Evolutionary conservation across 2,113 vertebrate species (phyloP).

Genomic region (Acrocephalus arundinaceus): DNA sequence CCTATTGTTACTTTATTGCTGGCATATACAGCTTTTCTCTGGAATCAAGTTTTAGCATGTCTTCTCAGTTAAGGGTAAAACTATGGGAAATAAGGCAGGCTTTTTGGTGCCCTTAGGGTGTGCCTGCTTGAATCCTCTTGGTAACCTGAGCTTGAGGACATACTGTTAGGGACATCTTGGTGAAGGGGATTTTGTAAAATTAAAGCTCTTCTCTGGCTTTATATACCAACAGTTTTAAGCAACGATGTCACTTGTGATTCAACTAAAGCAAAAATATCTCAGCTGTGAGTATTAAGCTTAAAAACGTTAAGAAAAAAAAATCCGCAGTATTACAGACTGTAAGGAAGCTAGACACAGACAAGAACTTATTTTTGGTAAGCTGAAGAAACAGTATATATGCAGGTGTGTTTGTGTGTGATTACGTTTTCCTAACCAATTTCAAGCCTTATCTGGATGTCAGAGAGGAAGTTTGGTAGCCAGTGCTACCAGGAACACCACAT

Average conservation of each 20-base stretch:
- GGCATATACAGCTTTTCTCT: background rate
- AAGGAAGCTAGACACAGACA: background rate
- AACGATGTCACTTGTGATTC: background rate
- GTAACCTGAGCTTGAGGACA: background rate
- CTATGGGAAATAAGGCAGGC: background rate
- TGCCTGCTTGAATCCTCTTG: background rate
- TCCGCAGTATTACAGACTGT: background rate
- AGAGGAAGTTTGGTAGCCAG: background rate
- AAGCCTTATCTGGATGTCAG: background rate
- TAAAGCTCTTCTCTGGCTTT: background rate
- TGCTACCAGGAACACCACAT: accelerated
- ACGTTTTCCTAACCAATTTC: background rate
- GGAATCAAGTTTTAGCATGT: background rate
- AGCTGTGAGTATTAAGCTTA: background rate
- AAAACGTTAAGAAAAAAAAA: background rate
- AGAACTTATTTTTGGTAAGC: background rate
- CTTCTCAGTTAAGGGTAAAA: background rate
- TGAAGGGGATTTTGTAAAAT: background rate
- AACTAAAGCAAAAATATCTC: background rate
- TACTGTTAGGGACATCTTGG: background rate
- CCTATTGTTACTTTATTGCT: background rate
- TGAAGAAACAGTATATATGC: background rate
- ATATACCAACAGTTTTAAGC: background rate
- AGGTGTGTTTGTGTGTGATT: background rate
- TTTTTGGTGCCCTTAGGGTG: background rate